Conservation (phyloP, 1,140 invertebrate genomes). For the Stratiolaelaps scimitus region DNA sequence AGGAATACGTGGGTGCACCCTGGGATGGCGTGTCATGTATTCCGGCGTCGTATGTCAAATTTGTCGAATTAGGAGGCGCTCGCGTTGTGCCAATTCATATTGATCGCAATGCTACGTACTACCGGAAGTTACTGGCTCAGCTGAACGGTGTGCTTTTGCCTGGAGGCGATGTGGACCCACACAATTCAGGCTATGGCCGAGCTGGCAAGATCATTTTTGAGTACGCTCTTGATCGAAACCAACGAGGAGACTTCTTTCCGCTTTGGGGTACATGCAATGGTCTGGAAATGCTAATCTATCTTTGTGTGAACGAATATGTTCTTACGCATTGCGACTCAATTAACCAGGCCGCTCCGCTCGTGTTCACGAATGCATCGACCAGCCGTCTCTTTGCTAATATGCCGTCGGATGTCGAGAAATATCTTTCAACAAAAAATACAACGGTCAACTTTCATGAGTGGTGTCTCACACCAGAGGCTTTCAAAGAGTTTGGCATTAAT, state of each 20-base stretch:
- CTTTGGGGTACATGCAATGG: slow-evolving; percentile 78
- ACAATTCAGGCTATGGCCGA: slow-evolving; percentile 53
- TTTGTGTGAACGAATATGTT: slow-evolving; percentile 42
- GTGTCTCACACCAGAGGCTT: slow-evolving; percentile 55
- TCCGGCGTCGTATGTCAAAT: slow-evolving; percentile 72
- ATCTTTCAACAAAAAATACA: slow-evolving; percentile 50
- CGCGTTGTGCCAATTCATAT: slow-evolving; percentile 60
- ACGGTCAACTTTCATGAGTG: slow-evolving; percentile 63
- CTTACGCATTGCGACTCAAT: slow-evolving; percentile 32
- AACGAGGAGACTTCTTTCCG: slow-evolving; percentile 60
- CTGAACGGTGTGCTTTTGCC: slow-evolving; percentile 39
- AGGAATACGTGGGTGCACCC: background rate
- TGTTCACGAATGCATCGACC: slow-evolving; percentile 44
- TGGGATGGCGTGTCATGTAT: slow-evolving; percentile 49
- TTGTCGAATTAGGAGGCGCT: slow-evolving; percentile 63
- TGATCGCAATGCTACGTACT: slow-evolving; percentile 40
- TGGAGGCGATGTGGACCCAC: slow-evolving; percentile 37
- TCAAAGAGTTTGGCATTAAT: slow-evolving; percentile 48
- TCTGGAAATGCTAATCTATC: slow-evolving; percentile 62
- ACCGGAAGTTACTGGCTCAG: slow-evolving; percentile 40
- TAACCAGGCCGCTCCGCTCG: slow-evolving; percentile 51
- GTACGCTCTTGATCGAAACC: slow-evolving; percentile 52
- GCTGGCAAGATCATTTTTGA: slow-evolving; percentile 54
- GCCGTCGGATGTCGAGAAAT: slow-evolving; percentile 44
- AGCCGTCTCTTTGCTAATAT: slow-evolving; percentile 44